Evolutionary conservation across 2,888 invertebrate genomes (phyloP).

Genomic region (Coleophora flavipennella): DNA sequence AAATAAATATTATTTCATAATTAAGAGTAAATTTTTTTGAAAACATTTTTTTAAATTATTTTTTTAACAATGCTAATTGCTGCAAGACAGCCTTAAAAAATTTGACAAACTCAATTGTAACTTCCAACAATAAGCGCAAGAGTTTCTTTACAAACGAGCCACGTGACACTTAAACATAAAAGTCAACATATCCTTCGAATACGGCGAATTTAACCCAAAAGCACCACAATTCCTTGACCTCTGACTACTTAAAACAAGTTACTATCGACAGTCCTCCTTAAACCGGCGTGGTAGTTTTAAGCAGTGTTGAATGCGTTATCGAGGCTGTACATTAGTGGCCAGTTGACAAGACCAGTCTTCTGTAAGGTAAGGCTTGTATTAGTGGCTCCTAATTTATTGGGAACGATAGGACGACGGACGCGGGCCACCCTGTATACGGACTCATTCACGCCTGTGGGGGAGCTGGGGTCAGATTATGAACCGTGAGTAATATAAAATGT

Average conservation of each 20-base stretch:
- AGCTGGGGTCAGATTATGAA: conserved; percentile 18
- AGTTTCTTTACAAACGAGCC: conserved; percentile 50
- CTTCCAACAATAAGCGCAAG: conserved; percentile 51
- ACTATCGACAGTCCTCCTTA: conserved; percentile 9
- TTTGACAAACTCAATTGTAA: conserved; percentile 47
- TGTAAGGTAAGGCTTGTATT: conserved; percentile 67
- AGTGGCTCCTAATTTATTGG: conserved; percentile 70
- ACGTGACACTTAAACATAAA: conserved; percentile 56
- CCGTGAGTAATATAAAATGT: no score
- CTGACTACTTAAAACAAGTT: background rate
- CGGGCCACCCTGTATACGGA: conserved; percentile 64
- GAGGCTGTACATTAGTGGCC: conserved; percentile 63
- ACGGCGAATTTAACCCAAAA: conserved; percentile 34
- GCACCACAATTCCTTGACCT: conserved; percentile 19
- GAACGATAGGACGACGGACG: conserved; percentile 68
- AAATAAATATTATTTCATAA: no score
- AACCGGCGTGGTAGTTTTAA: conserved; percentile 38
- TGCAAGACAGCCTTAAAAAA: no score
- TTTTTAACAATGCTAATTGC: no score
- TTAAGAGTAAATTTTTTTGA: no score
- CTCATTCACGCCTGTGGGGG: conserved; percentile 61
- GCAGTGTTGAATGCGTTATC: conserved; percentile 66
- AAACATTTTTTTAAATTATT: no score
- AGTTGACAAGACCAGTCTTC: conserved; percentile 67
- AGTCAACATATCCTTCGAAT: conserved; percentile 41